phyloP scores from a whole-genome alignment of 2,113 vertebrate species.

The Hippolais icterina region DNA sequence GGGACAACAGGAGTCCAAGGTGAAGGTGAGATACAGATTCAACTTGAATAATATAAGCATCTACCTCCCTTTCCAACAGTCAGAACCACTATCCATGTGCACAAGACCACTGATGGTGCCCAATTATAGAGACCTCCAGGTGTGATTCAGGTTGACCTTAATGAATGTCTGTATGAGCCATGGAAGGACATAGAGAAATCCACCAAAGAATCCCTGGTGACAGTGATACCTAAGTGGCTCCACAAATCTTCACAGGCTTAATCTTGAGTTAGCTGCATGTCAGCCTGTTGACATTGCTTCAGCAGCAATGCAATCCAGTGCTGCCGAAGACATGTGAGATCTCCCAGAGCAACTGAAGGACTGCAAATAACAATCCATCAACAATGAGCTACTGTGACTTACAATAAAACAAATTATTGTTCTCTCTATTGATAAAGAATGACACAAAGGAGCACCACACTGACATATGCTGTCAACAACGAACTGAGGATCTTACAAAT shows the following conservation, averaged over 20 bases:
- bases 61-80: not conserved
- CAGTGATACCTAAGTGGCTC: not conserved
- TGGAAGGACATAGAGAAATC: not conserved
- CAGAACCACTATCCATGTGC: not conserved
- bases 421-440: not conserved
- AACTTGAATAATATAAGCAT: not conserved
- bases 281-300: not conserved
- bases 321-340: not conserved
- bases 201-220: not conserved
- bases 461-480: not conserved
- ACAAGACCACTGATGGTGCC: not conserved
- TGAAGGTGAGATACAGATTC: not conserved
- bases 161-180: not conserved
- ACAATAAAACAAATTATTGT: not conserved
- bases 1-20: not conserved
- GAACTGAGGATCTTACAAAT: not conserved
- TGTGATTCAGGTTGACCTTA: not conserved
- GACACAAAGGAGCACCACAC: not conserved
- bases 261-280: not conserved
- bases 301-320: not conserved
- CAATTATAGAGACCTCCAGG: not conserved
- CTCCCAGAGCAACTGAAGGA: not conserved
- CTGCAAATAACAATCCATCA: not conserved
- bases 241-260: not conserved
- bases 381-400: not conserved